phyloP scores from a whole-genome alignment of 1,140 invertebrate species.

The Aethina tumida region DNA sequence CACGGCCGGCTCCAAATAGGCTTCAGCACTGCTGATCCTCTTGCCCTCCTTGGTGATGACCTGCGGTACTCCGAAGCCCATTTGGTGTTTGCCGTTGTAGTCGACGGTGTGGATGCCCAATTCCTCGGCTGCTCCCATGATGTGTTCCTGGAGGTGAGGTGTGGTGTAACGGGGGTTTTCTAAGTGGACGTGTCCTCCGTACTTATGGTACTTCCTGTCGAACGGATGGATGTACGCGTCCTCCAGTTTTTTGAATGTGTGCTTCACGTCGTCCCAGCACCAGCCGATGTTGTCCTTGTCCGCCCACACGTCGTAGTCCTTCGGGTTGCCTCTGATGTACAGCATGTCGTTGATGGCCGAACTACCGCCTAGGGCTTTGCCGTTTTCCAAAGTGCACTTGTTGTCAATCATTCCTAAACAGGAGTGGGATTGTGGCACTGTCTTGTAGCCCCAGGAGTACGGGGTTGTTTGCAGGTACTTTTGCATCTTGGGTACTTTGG shows the following conservation, averaged over 20 bases:
- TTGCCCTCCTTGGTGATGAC: slow-evolving; percentile 44
- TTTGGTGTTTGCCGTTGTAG: slow-evolving; percentile 52
- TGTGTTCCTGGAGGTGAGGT: slow-evolving; percentile 37
- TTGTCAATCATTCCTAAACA: slow-evolving; percentile 45
- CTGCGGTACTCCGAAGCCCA: slow-evolving; percentile 56
- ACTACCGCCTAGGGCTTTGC: slow-evolving; percentile 60
- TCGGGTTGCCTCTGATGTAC: slow-evolving; percentile 69
- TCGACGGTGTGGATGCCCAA: slow-evolving; percentile 46
- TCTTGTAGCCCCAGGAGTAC: slow-evolving; percentile 70
- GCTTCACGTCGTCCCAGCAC: slow-evolving; percentile 69
- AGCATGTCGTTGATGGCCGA: slow-evolving; percentile 81
- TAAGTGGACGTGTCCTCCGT: slow-evolving; percentile 46
- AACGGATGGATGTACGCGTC: slow-evolving; percentile 52
- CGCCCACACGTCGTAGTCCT: slow-evolving; percentile 57
- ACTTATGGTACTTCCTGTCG: slow-evolving; percentile 43
- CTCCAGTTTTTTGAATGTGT: slow-evolving; percentile 74
- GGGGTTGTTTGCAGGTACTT: slow-evolving; percentile 55
- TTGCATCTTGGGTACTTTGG: slow-evolving; percentile 61
- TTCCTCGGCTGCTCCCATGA: slow-evolving; percentile 49
- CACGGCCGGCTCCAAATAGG: slow-evolving; percentile 43
- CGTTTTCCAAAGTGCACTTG: slow-evolving; percentile 47
- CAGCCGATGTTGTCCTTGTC: slow-evolving; percentile 63
- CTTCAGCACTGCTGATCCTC: slow-evolving; percentile 46
- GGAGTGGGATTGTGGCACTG: slow-evolving; percentile 56
- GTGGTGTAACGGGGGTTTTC: slow-evolving; percentile 46